Base-by-base conservation (phyloP, 2,888 invertebrate species). In the Synanthedon myopaeformis region DNA sequence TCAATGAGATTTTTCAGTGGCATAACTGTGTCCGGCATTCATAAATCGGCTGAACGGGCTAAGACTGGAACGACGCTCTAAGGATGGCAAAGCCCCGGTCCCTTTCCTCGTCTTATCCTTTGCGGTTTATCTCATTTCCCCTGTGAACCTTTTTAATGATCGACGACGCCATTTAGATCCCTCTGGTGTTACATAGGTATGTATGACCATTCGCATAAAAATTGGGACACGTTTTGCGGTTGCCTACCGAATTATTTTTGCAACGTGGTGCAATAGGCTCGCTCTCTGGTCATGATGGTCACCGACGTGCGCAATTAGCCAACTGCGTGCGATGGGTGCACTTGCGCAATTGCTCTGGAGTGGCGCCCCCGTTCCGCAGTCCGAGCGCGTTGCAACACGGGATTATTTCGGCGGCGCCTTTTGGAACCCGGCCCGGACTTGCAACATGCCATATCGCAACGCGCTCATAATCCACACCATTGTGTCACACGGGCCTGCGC, bases 371-470 rank as follows among this genome's bases (percentile, higher is more conserved):
- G 78, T 77, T 82, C 78, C 74, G 69, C 57, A 19, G 14, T 35
- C 35, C 35, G 35, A 35, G 35, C 66, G 67, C 75, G 79, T 85
- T 87, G 85, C 86, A 86, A 84, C 88, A 88, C 84, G 76, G 86
- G 86, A 83, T 79, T 83, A 83, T 85, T 83, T 85, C 80, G 77
- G 83, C 80, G 74, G 78, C 79, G 55, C 55, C 52, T 73, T 72
- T 86, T 85, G 86, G 86, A 84, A 76, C 69, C 78, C 78, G 80
- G 87, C 86, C 86, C 85, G 79, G 64, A 69, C 85, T 87, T 86
- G 82, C 86, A 86, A 84, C 85, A 86, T 70, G 82, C 80, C 82
- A 83, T 85, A 86, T 82, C 85, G 85, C 84, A 85, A 84, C 84
- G 76, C 67, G 62, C 78, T 85, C 86, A 85, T 85, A 84, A 84